Percentiles rank a stretch among this genome's conserved stretches.
Conservation (phyloP, 2,888 invertebrate species). For the Athrips mouffetella region DNA sequence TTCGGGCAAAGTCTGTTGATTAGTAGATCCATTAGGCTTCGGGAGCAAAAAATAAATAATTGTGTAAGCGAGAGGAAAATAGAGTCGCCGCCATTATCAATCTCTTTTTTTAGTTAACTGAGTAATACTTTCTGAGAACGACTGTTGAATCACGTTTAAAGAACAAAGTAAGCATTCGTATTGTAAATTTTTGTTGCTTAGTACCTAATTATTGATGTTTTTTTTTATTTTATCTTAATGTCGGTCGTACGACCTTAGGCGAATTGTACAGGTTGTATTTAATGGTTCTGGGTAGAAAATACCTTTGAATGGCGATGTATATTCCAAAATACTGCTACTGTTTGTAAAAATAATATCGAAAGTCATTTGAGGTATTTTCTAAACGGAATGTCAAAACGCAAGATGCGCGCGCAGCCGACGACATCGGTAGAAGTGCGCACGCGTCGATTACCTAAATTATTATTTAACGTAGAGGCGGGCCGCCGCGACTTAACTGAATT, state of each 20-base stretch:
- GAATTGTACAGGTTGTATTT: slow-evolving; percentile 53
- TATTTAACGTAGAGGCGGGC: slow-evolving; percentile 51
- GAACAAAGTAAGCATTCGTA: slow-evolving; percentile 45
- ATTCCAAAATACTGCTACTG: neutral
- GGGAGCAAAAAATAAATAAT: no score
- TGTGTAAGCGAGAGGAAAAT: no score
- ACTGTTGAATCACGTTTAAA: slow-evolving; percentile 35
- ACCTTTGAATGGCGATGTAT: neutral
- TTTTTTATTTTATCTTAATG: slow-evolving; percentile 29
- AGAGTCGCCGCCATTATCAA: no score
- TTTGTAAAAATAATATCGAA: neutral
- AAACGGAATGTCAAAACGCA: neutral
- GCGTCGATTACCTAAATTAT: slow-evolving; percentile 44
- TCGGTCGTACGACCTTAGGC: slow-evolving; percentile 40
- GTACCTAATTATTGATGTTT: slow-evolving; percentile 48
- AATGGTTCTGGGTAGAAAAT: slow-evolving; percentile 4
- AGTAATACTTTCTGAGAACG: no score
- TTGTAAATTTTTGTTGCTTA: slow-evolving; percentile 61
- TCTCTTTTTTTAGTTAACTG: no score
- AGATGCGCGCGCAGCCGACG: slow-evolving; percentile 28
- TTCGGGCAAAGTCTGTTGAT: no score
- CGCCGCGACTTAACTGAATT: slow-evolving; percentile 59
- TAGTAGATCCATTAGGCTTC: no score
- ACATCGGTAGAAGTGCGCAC: slow-evolving; percentile 7
- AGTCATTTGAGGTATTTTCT: neutral